Conservation (phyloP, 92 coral and sea anemone genomes). For the Pocillopora grandis region DNA sequence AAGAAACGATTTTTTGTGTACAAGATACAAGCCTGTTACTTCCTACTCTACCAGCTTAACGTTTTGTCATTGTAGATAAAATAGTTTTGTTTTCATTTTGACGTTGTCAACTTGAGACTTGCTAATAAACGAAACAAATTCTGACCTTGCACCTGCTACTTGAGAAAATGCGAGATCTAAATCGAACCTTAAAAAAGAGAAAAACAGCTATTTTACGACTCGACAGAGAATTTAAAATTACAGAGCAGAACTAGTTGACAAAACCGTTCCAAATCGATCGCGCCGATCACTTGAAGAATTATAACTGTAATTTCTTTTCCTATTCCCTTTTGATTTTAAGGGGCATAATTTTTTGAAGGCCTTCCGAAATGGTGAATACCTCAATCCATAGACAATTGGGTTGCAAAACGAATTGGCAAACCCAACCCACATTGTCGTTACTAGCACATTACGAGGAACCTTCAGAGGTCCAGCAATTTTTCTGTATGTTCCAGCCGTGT, state of each 20-base stretch:
- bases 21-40: too few species aligned
- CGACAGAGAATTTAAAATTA: background rate
- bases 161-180: too few species aligned
- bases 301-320: background rate
- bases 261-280: slow-evolving; percentile 15
- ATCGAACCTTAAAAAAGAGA: too few species aligned
- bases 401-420: slow-evolving; percentile 88
- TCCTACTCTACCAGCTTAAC: too few species aligned
- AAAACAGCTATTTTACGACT: too few species aligned
- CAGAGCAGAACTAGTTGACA: background rate
- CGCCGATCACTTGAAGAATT: slow-evolving; percentile 16
- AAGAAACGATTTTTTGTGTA: too few species aligned
- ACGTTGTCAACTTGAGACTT: too few species aligned
- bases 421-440: slow-evolving; percentile 79
- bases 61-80: too few species aligned
- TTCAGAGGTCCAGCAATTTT: slow-evolving; percentile 61
- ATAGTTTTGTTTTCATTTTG: too few species aligned
- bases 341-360: slow-evolving; percentile 73
- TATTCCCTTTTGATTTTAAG: background rate
- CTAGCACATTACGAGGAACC: slow-evolving; percentile 50
- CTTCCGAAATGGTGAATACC: slow-evolving; percentile 77
- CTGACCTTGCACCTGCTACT: too few species aligned
- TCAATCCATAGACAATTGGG: slow-evolving; percentile 80
- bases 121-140: too few species aligned
- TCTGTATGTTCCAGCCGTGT: slow-evolving; percentile 76